Evolutionary conservation across 53 echinoderm and acorn worm species (phyloP), one percentile per base, ranked within the genome.

Genomic region (Holothuria leucospilota): DNA sequence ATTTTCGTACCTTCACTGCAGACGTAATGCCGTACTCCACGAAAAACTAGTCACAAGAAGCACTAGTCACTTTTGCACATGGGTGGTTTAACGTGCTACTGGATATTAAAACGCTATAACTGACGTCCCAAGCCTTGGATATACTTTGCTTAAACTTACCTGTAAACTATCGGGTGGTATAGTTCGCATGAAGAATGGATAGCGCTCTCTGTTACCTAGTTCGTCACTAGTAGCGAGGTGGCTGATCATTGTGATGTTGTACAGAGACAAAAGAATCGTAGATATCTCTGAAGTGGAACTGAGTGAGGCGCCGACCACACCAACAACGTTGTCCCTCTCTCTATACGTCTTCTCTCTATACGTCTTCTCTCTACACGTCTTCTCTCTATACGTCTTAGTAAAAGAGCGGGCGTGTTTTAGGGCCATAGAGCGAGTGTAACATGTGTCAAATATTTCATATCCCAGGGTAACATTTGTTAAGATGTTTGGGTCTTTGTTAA

Each of bases 171-270:
- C 93, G 10, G 97, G 93, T 5, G 91, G 90, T 14, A 97, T 93
- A 4, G 94, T 97, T 62, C 97, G 86, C 64, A 95, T 52, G 71
- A 97, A 97, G 69, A 85, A 97, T 20, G 94, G 94, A 67, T 97
- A 97, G 27, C 89, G 82, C 15, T 82, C 65, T 26, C 56, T 68
- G 58, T 97, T 85, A 81, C 93, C 91, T 1, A 97, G 91, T 30
- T 95, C 97, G 85, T 97, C 97, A 51, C 94, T 94, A 4, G 93
- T 95, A 21, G 93, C 91, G 52, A 97, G 78, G 82, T 94, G 94
- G 82, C 94, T 95, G 62, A 96, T 85, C 59, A 95, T 93, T 2
- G 96, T 89, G 59, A 96, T 96, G 20, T 87, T 68, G 84, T 90
- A 93, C 4, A 94, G 24, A 28, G 94, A 94, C 61, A 96, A 86